Base-by-base conservation (phyloP, 2,888 invertebrate genomes). In the Venustoraphidia nigricollis region DNA sequence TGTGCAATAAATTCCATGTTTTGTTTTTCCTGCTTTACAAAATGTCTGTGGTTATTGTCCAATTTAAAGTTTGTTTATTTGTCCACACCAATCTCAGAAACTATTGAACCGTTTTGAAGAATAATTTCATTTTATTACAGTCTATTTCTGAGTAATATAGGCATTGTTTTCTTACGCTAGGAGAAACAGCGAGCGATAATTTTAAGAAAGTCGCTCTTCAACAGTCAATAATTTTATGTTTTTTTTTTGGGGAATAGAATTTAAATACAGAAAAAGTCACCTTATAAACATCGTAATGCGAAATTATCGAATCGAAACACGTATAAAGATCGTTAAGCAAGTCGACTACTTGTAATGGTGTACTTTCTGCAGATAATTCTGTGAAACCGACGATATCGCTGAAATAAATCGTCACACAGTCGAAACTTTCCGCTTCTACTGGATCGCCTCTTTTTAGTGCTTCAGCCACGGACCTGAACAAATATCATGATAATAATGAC, bases 311-410 rank as follows among this genome's bases (percentile, higher is more conserved):
- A 66, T 98, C 97, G 66, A 98, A 97, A 59, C 90, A 90, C 42
- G 95, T 93, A 68, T 98, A 98, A 51, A 98, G 77, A 69, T 97
- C 97, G 69, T 98, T 98, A 47, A 98, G 80, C 37, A 98, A 76
- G 64, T 92, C 89, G 35, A 98, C 95, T 53, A 92, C 90, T 69
- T 93, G 83, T 54, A 92, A 72, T 0, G 93, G 91, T 3, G 92
- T 91, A 57, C 92, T 92, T 62, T 89, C 83, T 0, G 93, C 90
- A 0, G 92, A 92, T 51, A 94, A 76, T 52, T 89, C 83, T 10
- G 93, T 95, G 68, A 93, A 91, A 38, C 88, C 90, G 48, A 94
- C 94, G 56, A 96, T 96, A 65, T 96, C 96, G 59, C 92, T 93
- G 70, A 96, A 96, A 72, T 95, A 95, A 57, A 96, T 94, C 11